Percentiles rank a stretch among this genome's conserved stretches.
phyloP scores from a whole-genome alignment of 2,113 vertebrate genomes.

The Cryptomyrus ogoouensis region DNA sequence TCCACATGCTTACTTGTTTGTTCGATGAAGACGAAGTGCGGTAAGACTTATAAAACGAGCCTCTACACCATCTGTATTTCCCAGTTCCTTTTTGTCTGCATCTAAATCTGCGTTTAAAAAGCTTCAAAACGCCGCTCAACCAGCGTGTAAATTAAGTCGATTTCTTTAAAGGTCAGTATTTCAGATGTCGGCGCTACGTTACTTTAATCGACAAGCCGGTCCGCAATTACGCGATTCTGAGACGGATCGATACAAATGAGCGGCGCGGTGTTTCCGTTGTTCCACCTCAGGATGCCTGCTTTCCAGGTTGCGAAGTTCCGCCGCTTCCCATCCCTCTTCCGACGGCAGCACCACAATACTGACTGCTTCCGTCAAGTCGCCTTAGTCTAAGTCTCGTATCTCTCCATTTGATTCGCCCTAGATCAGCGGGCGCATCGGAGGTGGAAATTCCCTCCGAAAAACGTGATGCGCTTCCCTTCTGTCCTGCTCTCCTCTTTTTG shows the following conservation, averaged over 20 bases:
- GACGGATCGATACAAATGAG: not conserved
- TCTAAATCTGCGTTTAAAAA: not conserved
- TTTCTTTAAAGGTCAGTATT: not conserved
- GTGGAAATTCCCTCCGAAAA: not conserved
- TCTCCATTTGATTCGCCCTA: not conserved
- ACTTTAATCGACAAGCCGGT: not conserved
- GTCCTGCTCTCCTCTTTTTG: not conserved
- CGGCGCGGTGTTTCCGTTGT: not conserved
- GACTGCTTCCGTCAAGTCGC: not conserved
- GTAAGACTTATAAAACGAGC: not conserved
- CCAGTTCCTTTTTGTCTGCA: not conserved
- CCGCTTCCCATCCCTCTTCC: not conserved
- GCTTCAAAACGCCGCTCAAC: not conserved
- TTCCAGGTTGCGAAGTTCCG: not conserved
- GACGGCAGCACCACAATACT: not conserved
- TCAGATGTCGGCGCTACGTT: not conserved
- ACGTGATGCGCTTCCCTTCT: conserved; percentile 4
- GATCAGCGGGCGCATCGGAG: not conserved
- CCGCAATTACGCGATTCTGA: not conserved
- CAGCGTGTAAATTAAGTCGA: not conserved
- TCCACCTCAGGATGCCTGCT: not conserved
- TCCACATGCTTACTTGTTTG: not conserved
- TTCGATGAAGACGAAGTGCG: not conserved
- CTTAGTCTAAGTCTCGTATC: not conserved
- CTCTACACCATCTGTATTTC: not conserved